Evolutionary conservation across 2,888 invertebrate genomes (phyloP).

Genomic region (Pammene aurita): DNA sequence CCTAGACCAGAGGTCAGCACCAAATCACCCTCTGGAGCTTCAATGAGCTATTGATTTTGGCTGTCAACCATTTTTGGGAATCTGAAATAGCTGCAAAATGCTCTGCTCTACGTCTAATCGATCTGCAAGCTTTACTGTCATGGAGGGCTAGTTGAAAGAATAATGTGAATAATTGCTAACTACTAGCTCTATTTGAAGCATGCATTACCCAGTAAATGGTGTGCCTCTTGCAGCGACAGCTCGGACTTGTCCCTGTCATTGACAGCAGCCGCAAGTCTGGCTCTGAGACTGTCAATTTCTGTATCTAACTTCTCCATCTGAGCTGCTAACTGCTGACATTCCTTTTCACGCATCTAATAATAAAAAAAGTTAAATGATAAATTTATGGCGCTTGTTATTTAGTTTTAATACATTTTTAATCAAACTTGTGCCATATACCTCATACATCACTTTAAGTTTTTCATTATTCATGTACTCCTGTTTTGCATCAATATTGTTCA

Average conservation of each 20-base stretch:
- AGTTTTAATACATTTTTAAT: background rate
- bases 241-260: conserved; percentile 85
- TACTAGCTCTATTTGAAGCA: background rate
- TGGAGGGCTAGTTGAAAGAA: too few species aligned
- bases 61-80: too few species aligned
- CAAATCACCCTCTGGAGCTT: too few species aligned
- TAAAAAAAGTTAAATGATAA: conserved; percentile 32
- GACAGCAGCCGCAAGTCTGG: conserved; percentile 81
- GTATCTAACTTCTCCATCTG: conserved; percentile 68
- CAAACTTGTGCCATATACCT: conserved; percentile 53
- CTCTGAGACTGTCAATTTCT: conserved; percentile 79
- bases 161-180: background rate
- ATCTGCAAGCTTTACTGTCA: too few species aligned
- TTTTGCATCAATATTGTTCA: conserved; percentile 67
- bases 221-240: conserved; percentile 84
- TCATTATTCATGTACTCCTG: conserved; percentile 74
- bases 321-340: conserved; percentile 71
- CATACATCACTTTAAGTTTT: conserved; percentile 74
- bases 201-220: conserved; percentile 83
- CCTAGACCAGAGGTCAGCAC: too few species aligned
- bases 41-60: too few species aligned
- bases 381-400: background rate
- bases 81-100: too few species aligned
- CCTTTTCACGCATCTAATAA: conserved; percentile 74
- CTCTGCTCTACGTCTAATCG: too few species aligned